A percentile compares a stretch with the other conserved stretches of the same genome.
Conservation (phyloP, 2,888 invertebrate genomes). For the Colletes collaris region DNA sequence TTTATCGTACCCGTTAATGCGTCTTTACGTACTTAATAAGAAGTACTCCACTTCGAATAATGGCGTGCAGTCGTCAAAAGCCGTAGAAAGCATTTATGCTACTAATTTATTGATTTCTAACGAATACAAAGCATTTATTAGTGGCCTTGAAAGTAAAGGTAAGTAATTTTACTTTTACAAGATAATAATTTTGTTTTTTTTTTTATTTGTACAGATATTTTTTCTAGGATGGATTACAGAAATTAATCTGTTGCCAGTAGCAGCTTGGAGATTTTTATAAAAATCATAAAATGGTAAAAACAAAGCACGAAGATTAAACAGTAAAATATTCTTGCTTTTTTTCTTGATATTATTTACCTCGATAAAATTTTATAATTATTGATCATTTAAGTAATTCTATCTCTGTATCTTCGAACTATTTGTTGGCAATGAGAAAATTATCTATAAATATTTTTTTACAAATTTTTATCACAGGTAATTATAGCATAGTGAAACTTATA, state of each 20-base stretch:
- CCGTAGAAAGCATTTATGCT: constrained; percentile 68
- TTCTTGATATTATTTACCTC: constrained; percentile 46
- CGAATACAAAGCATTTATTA: constrained; percentile 74
- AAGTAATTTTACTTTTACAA: constrained; percentile 6
- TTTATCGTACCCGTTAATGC: constrained; percentile 68
- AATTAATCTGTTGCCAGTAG: constrained; percentile 85
- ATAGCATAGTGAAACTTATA: constrained; percentile 53
- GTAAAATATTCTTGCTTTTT: constrained; percentile 23
- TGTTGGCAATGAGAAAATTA: constrained; percentile 50
- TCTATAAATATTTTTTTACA: constrained; percentile 49
- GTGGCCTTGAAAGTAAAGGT: constrained; percentile 72
- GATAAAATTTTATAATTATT: constrained; percentile 46
- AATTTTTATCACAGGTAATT: constrained; percentile 55
- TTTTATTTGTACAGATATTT: constrained; percentile 32
- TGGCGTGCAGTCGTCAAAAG: constrained; percentile 43
- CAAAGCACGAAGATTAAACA: constrained; percentile 9
- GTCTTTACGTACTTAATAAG: constrained; percentile 60
- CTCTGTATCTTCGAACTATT: constrained; percentile 49
- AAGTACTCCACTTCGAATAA: constrained; percentile 55
- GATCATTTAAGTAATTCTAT: constrained; percentile 37
- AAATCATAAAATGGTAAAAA: constrained; percentile 23
- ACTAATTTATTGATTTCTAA: constrained; percentile 70
- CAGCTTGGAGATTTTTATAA: constrained; percentile 85
- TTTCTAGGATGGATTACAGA: constrained; percentile 86
- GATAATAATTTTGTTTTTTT: constrained; percentile 8